phyloP scores from a whole-genome alignment of 2,888 invertebrate genomes.

The Diplazon laetatorius region DNA sequence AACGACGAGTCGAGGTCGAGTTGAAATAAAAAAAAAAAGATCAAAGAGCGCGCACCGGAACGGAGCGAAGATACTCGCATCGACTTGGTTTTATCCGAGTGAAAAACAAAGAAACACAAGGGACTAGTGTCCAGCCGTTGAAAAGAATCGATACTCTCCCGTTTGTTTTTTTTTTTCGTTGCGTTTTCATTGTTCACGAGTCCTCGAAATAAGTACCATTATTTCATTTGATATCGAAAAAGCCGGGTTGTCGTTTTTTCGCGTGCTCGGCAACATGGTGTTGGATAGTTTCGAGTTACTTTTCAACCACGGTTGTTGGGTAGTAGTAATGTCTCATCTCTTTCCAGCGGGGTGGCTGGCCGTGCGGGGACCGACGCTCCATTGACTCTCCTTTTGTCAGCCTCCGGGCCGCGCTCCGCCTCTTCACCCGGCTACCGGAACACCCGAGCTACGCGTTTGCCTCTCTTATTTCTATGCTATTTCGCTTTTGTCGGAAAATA shows the following conservation, averaged over 20 bases:
- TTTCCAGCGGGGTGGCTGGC: conserved; percentile 33
- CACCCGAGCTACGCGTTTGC: neutral
- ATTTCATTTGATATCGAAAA: conserved; percentile 59
- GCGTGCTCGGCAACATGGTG: conserved; percentile 55
- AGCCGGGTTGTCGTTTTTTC: conserved; percentile 4
- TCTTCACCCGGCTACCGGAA: conserved; percentile 7
- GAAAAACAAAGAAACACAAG: conserved; percentile 38
- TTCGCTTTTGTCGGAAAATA: neutral
- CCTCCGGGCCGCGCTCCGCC: neutral
- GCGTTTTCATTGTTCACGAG: conserved; percentile 65
- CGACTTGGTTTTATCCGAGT: conserved; percentile 21
- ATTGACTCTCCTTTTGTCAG: conserved; percentile 22
- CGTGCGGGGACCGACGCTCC: neutral
- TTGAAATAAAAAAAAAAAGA: no score
- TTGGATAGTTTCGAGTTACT: conserved; percentile 70
- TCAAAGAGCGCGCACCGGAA: conserved; percentile 39
- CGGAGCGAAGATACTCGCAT: neutral
- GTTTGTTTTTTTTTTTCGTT: no score
- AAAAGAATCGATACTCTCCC: conserved; percentile 50
- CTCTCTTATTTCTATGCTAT: neutral
- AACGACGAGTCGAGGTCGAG: no score
- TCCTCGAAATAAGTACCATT: conserved; percentile 69
- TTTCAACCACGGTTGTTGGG: conserved; percentile 66
- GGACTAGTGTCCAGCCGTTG: conserved; percentile 55
- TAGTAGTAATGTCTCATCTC: no score